These are phyloP conservation scores for Phyllotreta cruciferae DNA, from an alignment of 2,888 invertebrate genomes.

Conservation along the genomic window DNA sequence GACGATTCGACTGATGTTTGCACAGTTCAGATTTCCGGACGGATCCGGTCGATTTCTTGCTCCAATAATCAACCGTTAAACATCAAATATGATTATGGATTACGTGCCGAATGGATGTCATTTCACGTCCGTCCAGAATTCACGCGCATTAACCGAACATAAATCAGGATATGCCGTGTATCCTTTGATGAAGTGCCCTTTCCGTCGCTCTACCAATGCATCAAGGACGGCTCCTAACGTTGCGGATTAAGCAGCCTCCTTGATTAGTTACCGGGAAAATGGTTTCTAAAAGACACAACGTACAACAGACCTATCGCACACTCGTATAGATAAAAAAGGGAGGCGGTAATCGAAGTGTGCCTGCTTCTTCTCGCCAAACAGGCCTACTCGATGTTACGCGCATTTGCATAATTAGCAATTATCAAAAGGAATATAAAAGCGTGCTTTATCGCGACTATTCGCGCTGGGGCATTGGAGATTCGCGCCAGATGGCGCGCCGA, in stretches of 20 bases:
- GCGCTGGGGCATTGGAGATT: not conserved
- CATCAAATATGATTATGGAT: slow-evolving; percentile 15
- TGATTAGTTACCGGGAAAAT: no score
- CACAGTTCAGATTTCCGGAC: not conserved
- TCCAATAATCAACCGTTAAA: slow-evolving; percentile 7
- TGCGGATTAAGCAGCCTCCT: no score
- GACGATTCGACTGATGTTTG: no score
- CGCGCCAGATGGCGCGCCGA: slow-evolving; percentile 40
- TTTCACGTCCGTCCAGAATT: slow-evolving; percentile 16
- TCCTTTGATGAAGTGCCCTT: slow-evolving; percentile 11
- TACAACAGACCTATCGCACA: slow-evolving; percentile 8
- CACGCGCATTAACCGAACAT: slow-evolving; percentile 14
- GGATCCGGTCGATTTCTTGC: slow-evolving; percentile 1
- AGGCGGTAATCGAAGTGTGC: no score
- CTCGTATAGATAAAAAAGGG: no score
- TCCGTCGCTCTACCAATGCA: no score
- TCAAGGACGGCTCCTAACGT: no score
- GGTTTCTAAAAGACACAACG: no score
- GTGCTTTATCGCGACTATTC: slow-evolving; percentile 44
- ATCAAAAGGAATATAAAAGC: slow-evolving; percentile 50
- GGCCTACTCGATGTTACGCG: slow-evolving; percentile 36
- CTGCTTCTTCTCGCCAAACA: no score
- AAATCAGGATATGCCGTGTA: slow-evolving; percentile 8
- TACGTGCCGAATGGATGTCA: slow-evolving; percentile 9
- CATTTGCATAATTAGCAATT: slow-evolving; percentile 50